Evolutionary conservation across 2,888 invertebrate species (phyloP), one percentile per base, ranked within the genome.

Genomic region (Drosophila prolongata): DNA sequence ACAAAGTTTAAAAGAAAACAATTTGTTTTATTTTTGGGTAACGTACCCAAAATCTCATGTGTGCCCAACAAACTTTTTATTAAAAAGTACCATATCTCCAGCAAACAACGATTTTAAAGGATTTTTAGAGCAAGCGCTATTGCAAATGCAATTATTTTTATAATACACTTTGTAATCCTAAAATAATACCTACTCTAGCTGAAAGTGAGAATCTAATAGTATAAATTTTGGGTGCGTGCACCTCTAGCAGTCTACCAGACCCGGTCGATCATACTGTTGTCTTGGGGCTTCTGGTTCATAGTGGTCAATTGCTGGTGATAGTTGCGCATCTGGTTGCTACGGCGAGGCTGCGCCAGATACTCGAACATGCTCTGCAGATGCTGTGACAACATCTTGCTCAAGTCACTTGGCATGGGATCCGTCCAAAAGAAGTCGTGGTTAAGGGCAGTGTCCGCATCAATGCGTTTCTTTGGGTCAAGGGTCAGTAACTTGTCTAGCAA

Each of bases 371-470:
- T 98, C 76, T 94, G 97, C 75, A 95, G 96, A 93, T 97, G 96
- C 87, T 97, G 97, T 0, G 97, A 97, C 76, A 99, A 93, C 98
- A 98, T 98, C 93, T 96, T 96, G 57, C 95, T 96, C 38, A 98
- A 93, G 90, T 97, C 97, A 89, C 96, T 96, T 0, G 99, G 98
- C 96, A 98, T 96, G 0, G 99, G 99, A 91, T 98, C 98, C 6
- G 96, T 97, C 98, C 98, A 99, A 93, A 99, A 99, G 93, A 99
- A 99, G 91, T 98, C 98, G 90, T 99, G 99, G 93, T 98, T 98
- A 1, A 99, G 92, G 0, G 99, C 98, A 0, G 96, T 96, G 91
- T 99, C 98, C 0, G 98, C 96, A 90, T 98, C 98, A 61, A 94
- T 94, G 49, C 98, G 93, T 91, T 97, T 97, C 1, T 95, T 94